These are phyloP conservation scores for Murina feae DNA, from an alignment of 2,113 vertebrate species.

Conservation along the genomic window DNA sequence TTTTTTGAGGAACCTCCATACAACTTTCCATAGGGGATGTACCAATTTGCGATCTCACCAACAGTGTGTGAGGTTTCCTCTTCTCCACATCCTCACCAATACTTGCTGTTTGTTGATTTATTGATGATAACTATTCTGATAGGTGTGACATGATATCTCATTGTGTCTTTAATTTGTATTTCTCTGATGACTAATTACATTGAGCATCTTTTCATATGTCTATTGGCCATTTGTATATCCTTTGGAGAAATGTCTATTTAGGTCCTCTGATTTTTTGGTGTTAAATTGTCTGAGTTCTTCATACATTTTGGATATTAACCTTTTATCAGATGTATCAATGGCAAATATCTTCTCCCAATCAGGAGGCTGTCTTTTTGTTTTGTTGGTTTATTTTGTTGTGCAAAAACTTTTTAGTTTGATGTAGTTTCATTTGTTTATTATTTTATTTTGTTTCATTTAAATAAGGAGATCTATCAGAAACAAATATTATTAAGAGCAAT, in stretches of 20 bases:
- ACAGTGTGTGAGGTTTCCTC: neutral
- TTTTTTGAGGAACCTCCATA: neutral
- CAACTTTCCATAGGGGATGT: neutral
- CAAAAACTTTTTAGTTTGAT: neutral
- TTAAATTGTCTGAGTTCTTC: neutral
- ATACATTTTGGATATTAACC: neutral
- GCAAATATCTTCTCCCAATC: neutral
- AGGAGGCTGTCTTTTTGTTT: neutral
- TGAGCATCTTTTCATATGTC: neutral
- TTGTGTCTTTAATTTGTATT: neutral
- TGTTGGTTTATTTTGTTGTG: neutral
- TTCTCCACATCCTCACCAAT: neutral
- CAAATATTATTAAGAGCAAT: neutral
- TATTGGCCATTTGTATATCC: neutral
- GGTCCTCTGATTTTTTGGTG: neutral
- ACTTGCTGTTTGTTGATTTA: neutral
- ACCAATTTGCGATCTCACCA: neutral
- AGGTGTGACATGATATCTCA: neutral
- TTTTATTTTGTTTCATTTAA: neutral
- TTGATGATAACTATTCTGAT: neutral
- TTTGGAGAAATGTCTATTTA: neutral
- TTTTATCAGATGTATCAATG: neutral
- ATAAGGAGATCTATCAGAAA: neutral
- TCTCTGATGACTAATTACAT: neutral
- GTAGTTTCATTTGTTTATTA: neutral